Evolutionary conservation across 92 coral and sea anemone genomes (phyloP).

Genomic region (Epizoanthus scotinus): DNA sequence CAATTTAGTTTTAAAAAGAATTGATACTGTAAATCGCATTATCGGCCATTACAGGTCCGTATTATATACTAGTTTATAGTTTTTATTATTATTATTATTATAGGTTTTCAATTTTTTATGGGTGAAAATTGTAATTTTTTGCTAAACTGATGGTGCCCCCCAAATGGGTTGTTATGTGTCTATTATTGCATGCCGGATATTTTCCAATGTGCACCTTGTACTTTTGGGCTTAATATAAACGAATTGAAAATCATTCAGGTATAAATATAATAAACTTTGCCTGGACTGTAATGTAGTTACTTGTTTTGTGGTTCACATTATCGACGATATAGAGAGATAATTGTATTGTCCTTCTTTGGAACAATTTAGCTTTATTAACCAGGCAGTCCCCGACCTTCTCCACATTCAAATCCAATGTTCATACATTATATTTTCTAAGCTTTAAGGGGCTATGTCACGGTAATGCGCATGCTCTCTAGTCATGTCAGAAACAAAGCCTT

Average conservation of each 20-base stretch:
- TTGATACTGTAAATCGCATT: neutral
- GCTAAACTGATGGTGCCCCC: neutral
- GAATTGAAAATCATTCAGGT: slow-evolving; percentile 10
- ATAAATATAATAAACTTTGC: neutral
- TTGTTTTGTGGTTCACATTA: too few species aligned
- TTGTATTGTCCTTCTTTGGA: too few species aligned
- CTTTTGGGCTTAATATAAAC: neutral
- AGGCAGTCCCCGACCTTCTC: too few species aligned
- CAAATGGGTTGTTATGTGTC: slow-evolving; percentile 11
- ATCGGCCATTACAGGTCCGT: neutral
- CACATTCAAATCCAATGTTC: too few species aligned
- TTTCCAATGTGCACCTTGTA: neutral
- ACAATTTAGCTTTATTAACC: too few species aligned
- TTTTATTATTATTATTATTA: neutral
- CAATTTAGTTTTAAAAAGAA: neutral
- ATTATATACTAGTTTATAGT: slow-evolving; percentile 4
- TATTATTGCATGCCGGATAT: slow-evolving; percentile 13
- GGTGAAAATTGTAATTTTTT: slow-evolving; percentile 23
- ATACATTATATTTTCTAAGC: too few species aligned
- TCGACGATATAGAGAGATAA: too few species aligned
- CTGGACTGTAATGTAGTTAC: neutral
- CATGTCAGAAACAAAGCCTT: too few species aligned
- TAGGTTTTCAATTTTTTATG: neutral
- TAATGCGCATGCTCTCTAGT: too few species aligned
- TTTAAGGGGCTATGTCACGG: too few species aligned